Conservation (phyloP, 2,113 vertebrate species). For the Abramis brama region DNA sequence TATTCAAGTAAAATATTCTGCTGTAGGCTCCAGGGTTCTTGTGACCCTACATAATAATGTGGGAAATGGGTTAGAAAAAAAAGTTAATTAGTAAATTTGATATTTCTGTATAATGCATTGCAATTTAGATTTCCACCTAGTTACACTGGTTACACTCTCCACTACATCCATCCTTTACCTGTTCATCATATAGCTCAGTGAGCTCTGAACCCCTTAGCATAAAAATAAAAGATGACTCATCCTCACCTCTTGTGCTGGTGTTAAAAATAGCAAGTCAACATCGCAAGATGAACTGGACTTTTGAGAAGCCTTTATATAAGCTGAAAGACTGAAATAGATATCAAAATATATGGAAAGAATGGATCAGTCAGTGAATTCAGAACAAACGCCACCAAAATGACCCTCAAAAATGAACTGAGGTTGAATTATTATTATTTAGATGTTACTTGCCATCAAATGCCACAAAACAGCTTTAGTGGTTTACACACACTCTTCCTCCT, state of each 20-base stretch:
- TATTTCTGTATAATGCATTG: not conserved
- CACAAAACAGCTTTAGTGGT: not conserved
- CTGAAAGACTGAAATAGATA: slow-evolving; percentile 11
- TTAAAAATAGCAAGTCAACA: slow-evolving; percentile 37
- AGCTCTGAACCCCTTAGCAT: slow-evolving; percentile 8
- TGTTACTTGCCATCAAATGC: not conserved
- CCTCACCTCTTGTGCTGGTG: slow-evolving; percentile 10
- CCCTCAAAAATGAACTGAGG: not conserved
- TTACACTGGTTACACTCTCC: not conserved
- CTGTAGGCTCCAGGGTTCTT: not conserved
- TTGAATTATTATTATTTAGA: too few species aligned
- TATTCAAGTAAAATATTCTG: not conserved
- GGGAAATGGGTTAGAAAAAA: not conserved
- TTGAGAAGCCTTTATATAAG: slow-evolving; percentile 22
- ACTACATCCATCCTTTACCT: not conserved
- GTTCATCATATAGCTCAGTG: slow-evolving; percentile 1
- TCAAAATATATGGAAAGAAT: not conserved
- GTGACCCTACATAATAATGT: not conserved
- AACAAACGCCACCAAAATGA: not conserved
- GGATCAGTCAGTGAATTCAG: not conserved
- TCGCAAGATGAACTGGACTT: not conserved
- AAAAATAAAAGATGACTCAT: slow-evolving; percentile 49
- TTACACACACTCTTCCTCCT: too few species aligned
- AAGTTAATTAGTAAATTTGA: not conserved
- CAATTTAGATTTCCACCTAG: not conserved